A percentile compares a stretch with the other conserved stretches of the same genome.
phyloP scores from a whole-genome alignment of 2,797 vertebrate species.

The Galaxias olidus region DNA sequence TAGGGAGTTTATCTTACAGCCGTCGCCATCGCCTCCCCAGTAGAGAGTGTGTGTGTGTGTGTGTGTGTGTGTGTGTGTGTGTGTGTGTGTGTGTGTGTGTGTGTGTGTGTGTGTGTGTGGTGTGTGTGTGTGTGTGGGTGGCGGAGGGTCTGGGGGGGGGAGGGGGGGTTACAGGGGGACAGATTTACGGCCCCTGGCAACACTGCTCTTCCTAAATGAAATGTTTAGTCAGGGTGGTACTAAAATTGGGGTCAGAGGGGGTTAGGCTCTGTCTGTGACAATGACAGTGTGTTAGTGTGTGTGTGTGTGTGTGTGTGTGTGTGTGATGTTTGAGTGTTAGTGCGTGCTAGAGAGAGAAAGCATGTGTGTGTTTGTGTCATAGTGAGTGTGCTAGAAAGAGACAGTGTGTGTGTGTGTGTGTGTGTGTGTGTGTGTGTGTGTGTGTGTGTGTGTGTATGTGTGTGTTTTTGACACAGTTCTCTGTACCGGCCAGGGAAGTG shows the following conservation, averaged over 20 bases:
- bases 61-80: slow-evolving; percentile 10
- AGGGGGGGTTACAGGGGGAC: slow-evolving; percentile 36
- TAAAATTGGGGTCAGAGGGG: slow-evolving; percentile 65
- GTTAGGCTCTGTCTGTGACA: slow-evolving; percentile 47
- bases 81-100: slow-evolving; percentile 10
- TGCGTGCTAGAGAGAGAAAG: neutral
- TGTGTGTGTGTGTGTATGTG: neutral
- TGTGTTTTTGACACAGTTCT: too few species aligned
- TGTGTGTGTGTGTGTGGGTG: too few species aligned
- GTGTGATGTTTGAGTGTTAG: slow-evolving; percentile 25
- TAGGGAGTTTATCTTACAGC: too few species aligned
- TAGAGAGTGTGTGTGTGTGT: slow-evolving; percentile 14
- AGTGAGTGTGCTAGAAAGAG: too few species aligned
- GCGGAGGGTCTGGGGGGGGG: neutral
- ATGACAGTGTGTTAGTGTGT: slow-evolving; percentile 31
- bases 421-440: neutral
- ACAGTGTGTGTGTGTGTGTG: too few species aligned
- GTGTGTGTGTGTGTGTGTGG: slow-evolving; percentile 7
- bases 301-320: slow-evolving; percentile 21
- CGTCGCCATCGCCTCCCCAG: slow-evolving; percentile 11
- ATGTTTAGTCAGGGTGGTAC: slow-evolving; percentile 66
- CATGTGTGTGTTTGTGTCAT: slow-evolving; percentile 8
- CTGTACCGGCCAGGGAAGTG: too few species aligned
- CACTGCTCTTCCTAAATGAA: slow-evolving; percentile 66
- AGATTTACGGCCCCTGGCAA: slow-evolving; percentile 63